Base-by-base conservation (phyloP, 2,888 invertebrate genomes). In the Morpho helenor region DNA sequence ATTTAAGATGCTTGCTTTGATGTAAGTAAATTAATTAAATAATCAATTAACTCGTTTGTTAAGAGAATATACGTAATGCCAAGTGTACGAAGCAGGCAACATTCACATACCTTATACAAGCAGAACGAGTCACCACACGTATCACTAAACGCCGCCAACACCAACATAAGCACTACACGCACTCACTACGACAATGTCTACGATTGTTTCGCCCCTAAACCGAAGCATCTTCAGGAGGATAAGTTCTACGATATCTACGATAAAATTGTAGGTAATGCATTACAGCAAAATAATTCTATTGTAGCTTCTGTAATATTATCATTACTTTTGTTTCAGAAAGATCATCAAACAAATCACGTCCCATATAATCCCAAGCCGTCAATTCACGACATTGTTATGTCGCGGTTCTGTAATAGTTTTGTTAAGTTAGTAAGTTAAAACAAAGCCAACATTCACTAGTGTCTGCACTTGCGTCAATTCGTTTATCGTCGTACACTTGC, bases 401-500 rank as follows among this genome's bases (percentile, higher is more conserved):
- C 45, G 43, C 43, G 52, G 48, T 60, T 52, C 47, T 47, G 39
- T 40, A 50, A 52, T 57, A 57, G 39, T 56, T 60, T 52, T 39
- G 57, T 57, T 56, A 39, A 56, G 53, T 53, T 47, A 31, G 31
- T 51, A 54, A 63, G 58, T 52, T 58, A 45, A 58, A 61, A 60
- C 63, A 63, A 63, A 63, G 63, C 58, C 56, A 56, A 56, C 53
- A 50, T 58, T 56, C 48, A 51, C 49, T 41, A 45, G 45, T 49
- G 56, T 56, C 60, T 58, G 58, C 58, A 54, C 58, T 58, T 51
- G 56, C 58, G 49, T 55, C 57, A 60, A 64, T 60, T 64, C 55
- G 60, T 62, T 59, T 56, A 64, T 54, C 56, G 49, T 49, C 8
- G 10, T 23, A 22, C 42, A 39, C 52, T 23, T 22, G 43, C 49